A percentile compares a stretch with the other conserved stretches of the same genome.
Evolutionary conservation across 1,140 invertebrate genomes (phyloP).

Genomic region (Lithobius niger): DNA sequence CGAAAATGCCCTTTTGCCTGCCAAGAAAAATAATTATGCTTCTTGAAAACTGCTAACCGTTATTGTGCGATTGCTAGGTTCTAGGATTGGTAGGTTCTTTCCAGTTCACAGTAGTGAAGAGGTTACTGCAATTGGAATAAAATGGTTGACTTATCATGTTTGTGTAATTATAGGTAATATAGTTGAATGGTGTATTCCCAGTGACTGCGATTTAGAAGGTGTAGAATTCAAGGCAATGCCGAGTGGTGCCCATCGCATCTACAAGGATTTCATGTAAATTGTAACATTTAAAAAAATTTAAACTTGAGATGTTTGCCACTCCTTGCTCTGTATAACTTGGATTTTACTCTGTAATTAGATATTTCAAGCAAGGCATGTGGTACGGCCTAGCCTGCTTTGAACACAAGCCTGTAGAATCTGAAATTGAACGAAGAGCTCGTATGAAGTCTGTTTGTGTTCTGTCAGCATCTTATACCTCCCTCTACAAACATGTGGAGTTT

Average conservation of each 20-base stretch:
- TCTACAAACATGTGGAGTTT: slow-evolving; percentile 35
- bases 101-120: neutral
- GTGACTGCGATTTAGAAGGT: slow-evolving; percentile 34
- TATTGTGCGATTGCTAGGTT: too few species aligned
- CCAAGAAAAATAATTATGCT: too few species aligned
- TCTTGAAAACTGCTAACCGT: too few species aligned
- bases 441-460: slow-evolving; percentile 38
- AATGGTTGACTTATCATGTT: slow-evolving; percentile 4
- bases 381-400: slow-evolving; percentile 37
- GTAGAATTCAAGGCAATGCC: slow-evolving; percentile 38
- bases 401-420: slow-evolving; percentile 34
- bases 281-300: neutral
- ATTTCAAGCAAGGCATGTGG: slow-evolving; percentile 31
- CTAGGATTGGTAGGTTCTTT: too few species aligned
- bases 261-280: slow-evolving; percentile 36
- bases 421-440: slow-evolving; percentile 32
- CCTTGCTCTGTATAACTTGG: slow-evolving; percentile 10
- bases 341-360: slow-evolving; percentile 30
- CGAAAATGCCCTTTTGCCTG: too few species aligned
- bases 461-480: slow-evolving; percentile 30
- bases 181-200: slow-evolving; percentile 34
- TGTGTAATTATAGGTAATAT: slow-evolving; percentile 31
- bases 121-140: neutral
- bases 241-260: slow-evolving; percentile 34
- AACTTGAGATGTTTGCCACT: too few species aligned